These are phyloP conservation scores for Phania funesta DNA, from an alignment of 2,888 invertebrate genomes.

Conservation along the genomic window DNA sequence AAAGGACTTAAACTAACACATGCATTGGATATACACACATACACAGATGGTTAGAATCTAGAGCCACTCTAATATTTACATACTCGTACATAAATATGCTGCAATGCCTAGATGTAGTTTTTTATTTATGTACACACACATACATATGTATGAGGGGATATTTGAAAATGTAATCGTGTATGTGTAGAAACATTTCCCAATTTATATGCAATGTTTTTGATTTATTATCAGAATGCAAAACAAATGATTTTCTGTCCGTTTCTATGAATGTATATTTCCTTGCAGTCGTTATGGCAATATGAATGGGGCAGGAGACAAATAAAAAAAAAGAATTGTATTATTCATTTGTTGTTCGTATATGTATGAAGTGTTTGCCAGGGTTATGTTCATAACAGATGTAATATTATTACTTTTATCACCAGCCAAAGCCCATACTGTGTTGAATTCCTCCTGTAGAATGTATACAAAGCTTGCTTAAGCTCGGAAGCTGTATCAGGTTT, in stretches of 20 bases:
- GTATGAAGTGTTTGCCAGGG: conserved; percentile 26
- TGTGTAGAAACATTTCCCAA: conserved; percentile 68
- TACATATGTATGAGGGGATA: not conserved
- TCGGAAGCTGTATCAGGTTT: not conserved
- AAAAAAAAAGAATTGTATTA: not conserved
- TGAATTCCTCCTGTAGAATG: not conserved
- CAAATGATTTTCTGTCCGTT: conserved; percentile 49
- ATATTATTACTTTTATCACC: conserved; percentile 2
- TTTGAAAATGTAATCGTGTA: not conserved
- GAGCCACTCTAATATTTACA: not conserved
- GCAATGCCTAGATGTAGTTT: not conserved
- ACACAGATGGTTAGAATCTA: not conserved
- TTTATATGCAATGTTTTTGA: conserved; percentile 76
- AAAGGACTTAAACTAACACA: not conserved
- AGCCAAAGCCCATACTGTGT: not conserved
- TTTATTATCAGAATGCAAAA: conserved; percentile 73
- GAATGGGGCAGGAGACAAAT: not conserved
- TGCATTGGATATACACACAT: not conserved
- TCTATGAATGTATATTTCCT: not conserved
- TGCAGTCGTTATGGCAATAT: not conserved
- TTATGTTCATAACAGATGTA: conserved; percentile 19
- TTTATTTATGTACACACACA: not conserved
- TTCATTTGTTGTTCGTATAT: conserved; percentile 2
- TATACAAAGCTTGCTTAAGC: not conserved
- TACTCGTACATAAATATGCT: not conserved